Evolutionary conservation across 2,888 invertebrate genomes (phyloP).

Genomic region (Nomada ruficornis): DNA sequence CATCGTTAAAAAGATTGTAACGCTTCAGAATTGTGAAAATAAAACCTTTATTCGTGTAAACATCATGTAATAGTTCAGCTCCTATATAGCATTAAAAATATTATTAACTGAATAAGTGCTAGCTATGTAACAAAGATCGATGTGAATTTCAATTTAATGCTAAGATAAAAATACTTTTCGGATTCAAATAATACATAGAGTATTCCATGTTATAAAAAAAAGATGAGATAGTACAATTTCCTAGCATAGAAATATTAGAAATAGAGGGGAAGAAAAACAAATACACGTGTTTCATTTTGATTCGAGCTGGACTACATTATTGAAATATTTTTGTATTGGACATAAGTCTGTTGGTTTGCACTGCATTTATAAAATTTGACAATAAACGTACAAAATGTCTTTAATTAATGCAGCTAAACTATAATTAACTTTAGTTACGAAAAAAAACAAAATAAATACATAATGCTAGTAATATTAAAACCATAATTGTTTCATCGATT

Average conservation of each 20-base stretch:
- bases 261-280: slow-evolving; percentile 14
- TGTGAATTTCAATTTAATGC: neutral
- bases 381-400: slow-evolving; percentile 59
- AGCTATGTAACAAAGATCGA: slow-evolving; percentile 1
- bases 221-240: slow-evolving; percentile 45
- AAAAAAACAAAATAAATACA: slow-evolving; percentile 33
- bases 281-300: slow-evolving; percentile 19
- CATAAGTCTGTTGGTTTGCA: slow-evolving; percentile 50
- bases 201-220: slow-evolving; percentile 43
- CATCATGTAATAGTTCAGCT: slow-evolving; percentile 44
- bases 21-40: slow-evolving; percentile 35
- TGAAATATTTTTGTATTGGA: slow-evolving; percentile 64
- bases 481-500: slow-evolving; percentile 5
- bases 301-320: slow-evolving; percentile 51
- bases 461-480: slow-evolving; percentile 16
- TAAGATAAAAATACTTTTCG: slow-evolving; percentile 15
- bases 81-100: slow-evolving; percentile 15
- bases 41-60: slow-evolving; percentile 13
- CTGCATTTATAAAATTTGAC: slow-evolving; percentile 70
- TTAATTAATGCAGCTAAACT: slow-evolving; percentile 35
- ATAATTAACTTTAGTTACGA: slow-evolving; percentile 12
- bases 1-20: neutral
- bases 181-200: slow-evolving; percentile 30
- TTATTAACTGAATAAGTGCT: slow-evolving; percentile 20
- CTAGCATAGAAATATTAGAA: slow-evolving; percentile 34